phyloP scores from a whole-genome alignment of 2,797 vertebrate genomes.

The Falco cherrug region DNA sequence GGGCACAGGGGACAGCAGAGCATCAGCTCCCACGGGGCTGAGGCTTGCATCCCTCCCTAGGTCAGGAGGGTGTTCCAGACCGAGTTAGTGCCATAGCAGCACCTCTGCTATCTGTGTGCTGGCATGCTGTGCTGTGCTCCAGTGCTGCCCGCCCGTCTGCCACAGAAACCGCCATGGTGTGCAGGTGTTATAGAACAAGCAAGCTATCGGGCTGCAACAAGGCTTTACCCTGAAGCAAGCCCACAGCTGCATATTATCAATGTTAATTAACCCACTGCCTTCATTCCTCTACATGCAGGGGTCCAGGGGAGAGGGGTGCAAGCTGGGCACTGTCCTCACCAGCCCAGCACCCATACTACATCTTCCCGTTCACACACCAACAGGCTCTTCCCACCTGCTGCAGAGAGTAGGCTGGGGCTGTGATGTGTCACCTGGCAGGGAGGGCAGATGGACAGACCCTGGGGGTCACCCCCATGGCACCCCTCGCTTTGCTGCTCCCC shows the following conservation, averaged over 20 bases:
- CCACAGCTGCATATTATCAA: too few relatives aligned
- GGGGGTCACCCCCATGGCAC: rapidly evolving
- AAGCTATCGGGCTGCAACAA: too few relatives aligned
- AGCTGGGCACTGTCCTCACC: background rate
- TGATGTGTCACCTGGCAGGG: rapidly evolving
- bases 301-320: background rate
- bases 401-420: background rate
- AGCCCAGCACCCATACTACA: rapidly evolving
- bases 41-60: background rate
- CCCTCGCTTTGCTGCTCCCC: background rate
- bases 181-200: background rate
- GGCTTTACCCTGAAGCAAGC: too few relatives aligned
- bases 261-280: too few relatives aligned
- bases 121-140: rapidly evolving
- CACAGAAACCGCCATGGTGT: rapidly evolving
- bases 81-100: background rate
- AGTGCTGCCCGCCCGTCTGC: rapidly evolving
- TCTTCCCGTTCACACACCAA: rapidly evolving
- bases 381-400: rapidly evolving
- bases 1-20: background rate
- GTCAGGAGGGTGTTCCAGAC: background rate
- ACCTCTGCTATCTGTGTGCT: background rate
- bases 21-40: rapidly evolving
- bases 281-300: background rate
- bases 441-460: background rate